These are phyloP conservation scores for Toxotes lorentzi DNA, from an alignment of 2,797 vertebrate genomes.

Conservation along the genomic window DNA sequence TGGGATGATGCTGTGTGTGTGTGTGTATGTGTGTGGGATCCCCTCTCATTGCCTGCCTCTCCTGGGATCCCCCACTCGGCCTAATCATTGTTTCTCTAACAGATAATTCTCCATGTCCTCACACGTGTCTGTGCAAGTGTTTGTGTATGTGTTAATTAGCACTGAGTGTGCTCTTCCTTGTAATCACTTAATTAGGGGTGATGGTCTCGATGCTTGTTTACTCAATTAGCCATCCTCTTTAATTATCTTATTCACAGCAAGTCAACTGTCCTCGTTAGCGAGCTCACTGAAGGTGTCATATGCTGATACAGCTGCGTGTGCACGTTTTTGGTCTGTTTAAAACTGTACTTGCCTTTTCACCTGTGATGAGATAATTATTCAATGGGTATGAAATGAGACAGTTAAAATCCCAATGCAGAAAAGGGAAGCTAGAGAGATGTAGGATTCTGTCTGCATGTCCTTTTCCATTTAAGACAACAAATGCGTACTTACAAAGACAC, in stretches of 20 bases:
- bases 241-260: conserved; percentile 93
- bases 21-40: conserved; percentile 40
- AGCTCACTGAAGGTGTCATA: conserved; percentile 59
- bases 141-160: conserved; percentile 91
- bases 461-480: not conserved
- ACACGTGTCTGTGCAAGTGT: conserved; percentile 67
- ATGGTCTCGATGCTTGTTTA: conserved; percentile 95
- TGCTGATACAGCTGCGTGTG: conserved; percentile 6
- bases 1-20: conserved; percentile 59
- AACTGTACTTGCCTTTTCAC: not conserved
- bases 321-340: conserved; percentile 12
- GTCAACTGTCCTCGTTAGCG: conserved; percentile 83
- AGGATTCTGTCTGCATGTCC: not conserved
- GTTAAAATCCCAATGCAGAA: conserved; percentile 4
- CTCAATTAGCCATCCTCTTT: conserved; percentile 98
- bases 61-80: conserved; percentile 81
- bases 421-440: not conserved
- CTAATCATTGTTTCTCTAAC: conserved; percentile 92
- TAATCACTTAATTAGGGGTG: conserved; percentile 99
- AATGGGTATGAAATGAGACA: not conserved
- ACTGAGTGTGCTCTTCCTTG: conserved; percentile 87
- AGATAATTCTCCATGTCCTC: conserved; percentile 89
- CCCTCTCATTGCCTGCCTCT: conserved; percentile 68
- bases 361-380: not conserved
- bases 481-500: not conserved